Base-by-base conservation (phyloP, 2,113 vertebrate species). In the Oreocharis arfaki region DNA sequence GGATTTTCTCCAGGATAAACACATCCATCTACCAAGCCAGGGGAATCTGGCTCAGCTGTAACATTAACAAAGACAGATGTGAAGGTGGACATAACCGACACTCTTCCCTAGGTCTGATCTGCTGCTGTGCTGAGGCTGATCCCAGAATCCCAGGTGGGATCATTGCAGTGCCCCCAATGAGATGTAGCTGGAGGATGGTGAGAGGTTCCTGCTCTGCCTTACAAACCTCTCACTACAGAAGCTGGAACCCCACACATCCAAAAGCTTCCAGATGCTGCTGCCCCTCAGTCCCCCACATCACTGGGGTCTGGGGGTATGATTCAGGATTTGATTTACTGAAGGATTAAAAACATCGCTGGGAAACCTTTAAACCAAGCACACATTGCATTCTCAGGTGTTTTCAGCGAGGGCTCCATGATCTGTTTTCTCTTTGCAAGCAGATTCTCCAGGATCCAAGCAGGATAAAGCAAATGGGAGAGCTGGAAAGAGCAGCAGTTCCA, bases 1-100 rank as follows among this genome's bases (percentile, higher is more conserved):
- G 76, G 42, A 24, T 55, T 71, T 82, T 49, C 74, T 97, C 91
- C 87, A 93, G 85, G 61, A 90, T 76, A 92, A 96, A 79, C 74
- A 89, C 37, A 64, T 23, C 28, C 60, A 16, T 41, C 39, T 59
- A 37, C 21, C 44, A 53, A 39, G 44, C 13, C 52, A 84, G 69
- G 64, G 87, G 73, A 79, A 68, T 64, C 44, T 84, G 61, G 75
- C 64, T 64, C 70, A 52, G 81, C 12, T 91, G 81, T 68, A 46
- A 30, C 41, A 78, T 60, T 60, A 65, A 35, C 65, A 87, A 75
- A 93, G 81, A 39, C 57, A 76, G 69, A 60, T 9, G 47, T 41
- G 73, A 70, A 75, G 56, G 37, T 18, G 15, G 11, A 32, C 73
- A 81, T 57, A 65, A 94, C 39, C 84, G 82, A 24, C 20, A 50